Conservation (phyloP, 2,797 vertebrate genomes). For the Melanotaenia parkinsoni region DNA sequence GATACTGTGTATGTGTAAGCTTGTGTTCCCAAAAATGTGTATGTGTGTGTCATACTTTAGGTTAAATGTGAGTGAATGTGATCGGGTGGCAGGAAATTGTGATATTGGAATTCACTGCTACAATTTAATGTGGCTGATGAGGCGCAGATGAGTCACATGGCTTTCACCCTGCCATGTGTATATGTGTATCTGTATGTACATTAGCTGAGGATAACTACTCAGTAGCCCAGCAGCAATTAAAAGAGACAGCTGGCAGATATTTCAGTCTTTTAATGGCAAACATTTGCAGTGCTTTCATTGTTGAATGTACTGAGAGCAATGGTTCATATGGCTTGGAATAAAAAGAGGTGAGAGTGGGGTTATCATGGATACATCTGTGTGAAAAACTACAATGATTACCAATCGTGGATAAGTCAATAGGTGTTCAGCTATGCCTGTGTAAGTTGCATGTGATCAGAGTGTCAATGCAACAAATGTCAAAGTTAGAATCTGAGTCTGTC, state of each 20-base stretch:
- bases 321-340: constrained; percentile 31
- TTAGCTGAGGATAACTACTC: constrained; percentile 30
- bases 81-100: constrained; percentile 39
- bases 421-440: constrained; percentile 6
- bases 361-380: constrained; percentile 39
- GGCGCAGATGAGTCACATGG: constrained; percentile 49
- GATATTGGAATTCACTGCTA: constrained; percentile 13
- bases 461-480: constrained; percentile 26
- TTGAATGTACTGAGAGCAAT: constrained; percentile 39
- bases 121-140: constrained; percentile 33
- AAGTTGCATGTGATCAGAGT: constrained; percentile 27
- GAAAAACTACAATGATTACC: constrained; percentile 4
- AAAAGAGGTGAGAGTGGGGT: constrained; percentile 23
- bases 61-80: constrained; percentile 2
- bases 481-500: constrained; percentile 2
- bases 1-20: neutral
- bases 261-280: constrained; percentile 35
- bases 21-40: neutral
- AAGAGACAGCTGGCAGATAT: constrained; percentile 30
- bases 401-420: constrained; percentile 24
- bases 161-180: neutral
- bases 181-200: constrained; percentile 24
- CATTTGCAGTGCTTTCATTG: constrained; percentile 20
- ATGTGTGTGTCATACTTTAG: neutral
- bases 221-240: constrained; percentile 25